Conservation (phyloP, 2,888 invertebrate species). For the Octodonta nipae region DNA sequence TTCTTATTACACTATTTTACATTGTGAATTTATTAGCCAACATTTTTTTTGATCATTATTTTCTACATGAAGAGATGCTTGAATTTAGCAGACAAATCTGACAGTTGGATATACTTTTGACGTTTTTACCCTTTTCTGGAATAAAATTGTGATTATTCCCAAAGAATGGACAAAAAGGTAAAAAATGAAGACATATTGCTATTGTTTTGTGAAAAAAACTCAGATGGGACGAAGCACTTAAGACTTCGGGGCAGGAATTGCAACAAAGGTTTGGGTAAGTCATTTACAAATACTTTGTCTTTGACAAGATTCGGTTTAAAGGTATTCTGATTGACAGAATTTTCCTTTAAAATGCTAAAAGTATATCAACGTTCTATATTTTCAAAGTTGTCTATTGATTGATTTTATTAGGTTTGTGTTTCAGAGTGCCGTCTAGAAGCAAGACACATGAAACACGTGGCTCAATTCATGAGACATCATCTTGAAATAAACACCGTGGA, state of each 20-base stretch:
- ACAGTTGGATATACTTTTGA: no score
- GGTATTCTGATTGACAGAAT: background rate
- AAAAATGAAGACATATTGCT: no score
- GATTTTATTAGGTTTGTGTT: constrained; percentile 6
- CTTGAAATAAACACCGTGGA: constrained; percentile 40
- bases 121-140: no score
- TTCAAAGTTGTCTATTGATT: background rate
- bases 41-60: no score
- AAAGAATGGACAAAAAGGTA: no score
- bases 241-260: constrained; percentile 41
- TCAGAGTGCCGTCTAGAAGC: constrained; percentile 37
- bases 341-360: constrained; percentile 3
- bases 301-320: no score
- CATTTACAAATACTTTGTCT: background rate
- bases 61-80: no score
- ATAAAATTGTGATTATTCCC: no score
- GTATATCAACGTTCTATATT: background rate
- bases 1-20: no score
- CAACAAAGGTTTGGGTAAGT: constrained; percentile 32
- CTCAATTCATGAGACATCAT: constrained; percentile 36
- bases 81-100: no score
- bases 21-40: no score
- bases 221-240: constrained; percentile 41
- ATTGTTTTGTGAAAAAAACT: constrained; percentile 38
- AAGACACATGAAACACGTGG: constrained; percentile 39